Evolutionary conservation across 2,888 invertebrate genomes (phyloP), one percentile per base, ranked within the genome.

Genomic region (Cinara cedri): DNA sequence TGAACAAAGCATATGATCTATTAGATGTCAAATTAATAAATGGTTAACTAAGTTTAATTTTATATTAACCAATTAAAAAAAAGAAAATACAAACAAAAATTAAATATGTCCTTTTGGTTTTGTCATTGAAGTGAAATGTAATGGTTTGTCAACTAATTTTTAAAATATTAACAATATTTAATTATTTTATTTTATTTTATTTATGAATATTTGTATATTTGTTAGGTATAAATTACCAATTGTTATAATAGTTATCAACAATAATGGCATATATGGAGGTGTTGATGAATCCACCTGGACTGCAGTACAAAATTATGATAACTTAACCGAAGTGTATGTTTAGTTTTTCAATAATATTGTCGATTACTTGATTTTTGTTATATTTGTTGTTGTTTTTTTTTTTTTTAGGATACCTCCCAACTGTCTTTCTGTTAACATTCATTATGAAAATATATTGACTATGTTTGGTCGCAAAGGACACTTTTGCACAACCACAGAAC

Each of bases 181-280:
- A 16, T 19, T 10, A 42, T 24, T 14, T 66, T 54, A 68, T 26
- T 49, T n/a, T 34, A 34, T 51, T 14, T 13, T 70, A 46, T 26
- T 74, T 57, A n/a, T 65, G 80, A 62, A 11, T 60, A 81, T 57
- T 83, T 85, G 11, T 83, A n/a, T n/a, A n/a, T n/a, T n/a, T n/a
- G n/a, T n/a, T n/a, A 92, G 97, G 81, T 97, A 98, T 86, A 93
- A 94, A 84, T 87, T 98, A 83, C 97, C 98, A 0, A 90, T 98
- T 44, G 90, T 95, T 51, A 90, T 97, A 81, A 89, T 98, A 3
- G 91, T 98, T 82, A 91, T 98, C 9, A 98, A 98, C 87, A 98
- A 98, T 87, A 96, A 93, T 85, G 98, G 98, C 26, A 98, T 98
- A 84, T 95, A 95, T 85, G 90, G 92, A 72, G 98, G 98, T 9